Base-by-base conservation (phyloP, 2,797 vertebrate species). In the Bovichtus diacanthus region DNA sequence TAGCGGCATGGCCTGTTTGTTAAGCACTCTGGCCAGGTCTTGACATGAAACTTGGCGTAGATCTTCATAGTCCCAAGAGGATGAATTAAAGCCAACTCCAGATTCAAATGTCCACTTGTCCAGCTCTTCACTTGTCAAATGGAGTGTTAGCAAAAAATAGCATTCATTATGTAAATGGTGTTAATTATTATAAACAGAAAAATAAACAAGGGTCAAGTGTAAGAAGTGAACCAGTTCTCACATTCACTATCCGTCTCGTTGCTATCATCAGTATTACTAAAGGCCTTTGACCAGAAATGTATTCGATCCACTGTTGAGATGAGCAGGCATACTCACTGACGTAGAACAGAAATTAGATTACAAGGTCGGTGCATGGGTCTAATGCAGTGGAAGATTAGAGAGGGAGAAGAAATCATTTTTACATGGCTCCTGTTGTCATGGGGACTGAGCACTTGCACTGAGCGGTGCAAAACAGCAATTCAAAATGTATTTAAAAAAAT, bases 261-360 rank as follows among this genome's bases (percentile, higher is more conserved):
- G 43, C 84, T 72, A 76, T 80, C 31, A 74, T 71, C 70, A 78
- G 39, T 31, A 51, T 27, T 53, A 55, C 56, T 70, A 47, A 78
- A 44, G 83, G 67, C 74, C 61, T 87, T 80, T 83, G 75, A 76
- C 83, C 81, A 84, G 46, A 82, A 76, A 83, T 82, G 51, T 50
- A 78, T 82, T 86, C 25, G 49, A 86, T 82, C 55, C 68, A 81
- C 53, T 68, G 80, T 61, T 61, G 64, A 85, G 76, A 88, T 80
- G 73, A 82, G 70, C 49, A 73, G 84, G 75, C 76, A 68, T 47
- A 84, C 60, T 82, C 80, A 60, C 58, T 86, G 83, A 73, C 53
- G 83, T 83, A 74, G 69, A 84, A 79, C 66, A 82, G 73, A 89
- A 90, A 91, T 91, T 75, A 88, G 80, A 90, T 90, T 89, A 88